Conservation (phyloP, 1,140 invertebrate genomes). For the Eumeta japonica region DNA sequence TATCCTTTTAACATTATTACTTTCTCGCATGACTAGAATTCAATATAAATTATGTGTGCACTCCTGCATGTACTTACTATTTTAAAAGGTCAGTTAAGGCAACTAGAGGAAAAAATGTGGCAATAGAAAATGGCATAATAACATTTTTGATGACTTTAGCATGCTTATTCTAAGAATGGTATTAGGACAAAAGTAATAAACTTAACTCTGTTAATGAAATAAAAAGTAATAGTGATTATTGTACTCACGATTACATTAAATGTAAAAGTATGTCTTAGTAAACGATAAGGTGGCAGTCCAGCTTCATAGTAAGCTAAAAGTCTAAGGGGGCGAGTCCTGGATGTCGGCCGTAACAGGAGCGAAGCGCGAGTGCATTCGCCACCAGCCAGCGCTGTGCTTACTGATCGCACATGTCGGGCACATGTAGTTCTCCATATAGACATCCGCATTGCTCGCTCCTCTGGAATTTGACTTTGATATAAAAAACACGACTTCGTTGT, state of each 20-base stretch:
- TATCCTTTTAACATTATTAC: too few species aligned
- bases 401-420: conserved; percentile 11
- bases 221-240: not conserved
- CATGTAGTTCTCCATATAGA: conserved; percentile 9
- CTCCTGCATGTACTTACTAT: too few species aligned
- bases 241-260: conserved; percentile 24
- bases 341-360: conserved; percentile 24
- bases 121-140: too few species aligned
- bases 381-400: conserved; percentile 7
- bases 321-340: conserved; percentile 14
- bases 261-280: conserved; percentile 33
- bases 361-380: conserved; percentile 10
- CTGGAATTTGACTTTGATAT: conserved; percentile 8
- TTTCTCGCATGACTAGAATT: too few species aligned
- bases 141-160: too few species aligned
- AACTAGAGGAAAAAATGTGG: too few species aligned
- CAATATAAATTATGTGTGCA: too few species aligned
- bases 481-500: not conserved
- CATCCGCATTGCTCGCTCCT: conserved; percentile 22
- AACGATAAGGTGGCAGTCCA: conserved; percentile 22
- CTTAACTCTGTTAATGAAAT: conserved; percentile 5
- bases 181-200: conserved; percentile 8
- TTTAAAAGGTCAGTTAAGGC: too few species aligned
- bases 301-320: conserved; percentile 38
- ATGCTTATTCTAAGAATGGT: too few species aligned